Evolutionary conservation across 1,140 invertebrate species (phyloP), one percentile per base, ranked within the genome.

Genomic region (Manduca sexta): DNA sequence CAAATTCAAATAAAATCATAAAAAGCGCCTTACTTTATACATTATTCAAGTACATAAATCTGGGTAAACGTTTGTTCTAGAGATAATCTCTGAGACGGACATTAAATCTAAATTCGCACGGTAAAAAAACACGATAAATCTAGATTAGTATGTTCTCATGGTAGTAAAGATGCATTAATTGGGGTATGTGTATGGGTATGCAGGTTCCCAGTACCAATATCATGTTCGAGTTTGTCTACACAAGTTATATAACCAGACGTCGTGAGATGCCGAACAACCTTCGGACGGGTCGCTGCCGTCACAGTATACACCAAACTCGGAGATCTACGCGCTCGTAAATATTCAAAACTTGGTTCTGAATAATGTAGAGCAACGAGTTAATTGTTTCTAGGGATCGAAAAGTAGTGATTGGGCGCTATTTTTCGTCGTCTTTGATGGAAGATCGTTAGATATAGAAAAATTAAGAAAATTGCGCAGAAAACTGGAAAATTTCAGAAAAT

Each of bases 211-310:
- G 1, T 26, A 26, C 21, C 4, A 26, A 26, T 8, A 26, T 26
- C 8, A 26, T 30, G 64, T 60, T 56, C 64, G 58, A 69, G 58
- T 72, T 75, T 69, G 73, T 69, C 65, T 68, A 58, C 59, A 13
- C 46, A 16, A 21, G 59, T 79, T 72, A 74, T 66, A 64, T 71
- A 72, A 78, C 53, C 39, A 52, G 49, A 46, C 60, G 56, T 45
- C 52, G 64, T 50, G 54, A 15, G 41, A 15, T 43, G 41, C 14
- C 21, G 26, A 43, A 30, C 56, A 75, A 69, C 72, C 75, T 79
- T 75, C 75, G 60, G 21, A 40, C 56, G 45, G 72, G 70, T 76
- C 70, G 69, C 60, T 69, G 69, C 31, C 67, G 45, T 34, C 48
- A 29, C 46, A 73, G 73, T 73, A 73, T 53, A 74, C 33, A 48